These are phyloP conservation scores for Brachylomia viminalis DNA, from an alignment of 2,888 invertebrate genomes.

Conservation along the genomic window DNA sequence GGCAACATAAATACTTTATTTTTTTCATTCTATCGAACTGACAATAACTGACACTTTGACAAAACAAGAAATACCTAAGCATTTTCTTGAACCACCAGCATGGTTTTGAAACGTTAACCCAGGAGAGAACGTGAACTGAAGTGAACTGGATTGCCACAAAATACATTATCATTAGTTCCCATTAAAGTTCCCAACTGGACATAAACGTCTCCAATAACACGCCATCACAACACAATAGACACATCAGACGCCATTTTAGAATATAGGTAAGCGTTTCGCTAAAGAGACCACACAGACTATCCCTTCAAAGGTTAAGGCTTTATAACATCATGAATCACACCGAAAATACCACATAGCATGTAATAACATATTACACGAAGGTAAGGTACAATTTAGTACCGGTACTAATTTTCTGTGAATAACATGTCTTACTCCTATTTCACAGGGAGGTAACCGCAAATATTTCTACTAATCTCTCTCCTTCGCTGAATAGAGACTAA, in stretches of 20 bases:
- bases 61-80: too few relatives aligned
- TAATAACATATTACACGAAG: constrained; percentile 44
- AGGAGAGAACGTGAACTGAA: neutral
- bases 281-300: neutral
- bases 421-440: constrained; percentile 41
- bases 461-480: constrained; percentile 45
- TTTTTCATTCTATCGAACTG: neutral
- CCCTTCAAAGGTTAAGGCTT: constrained; percentile 18
- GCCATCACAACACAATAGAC: neutral
- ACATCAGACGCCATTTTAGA: neutral
- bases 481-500: constrained; percentile 1
- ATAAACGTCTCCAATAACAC: constrained; percentile 6
- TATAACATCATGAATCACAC: constrained; percentile 45
- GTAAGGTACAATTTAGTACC: constrained; percentile 49
- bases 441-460: constrained; percentile 35
- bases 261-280: neutral
- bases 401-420: constrained; percentile 49
- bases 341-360: constrained; percentile 21
- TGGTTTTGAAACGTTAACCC: neutral
- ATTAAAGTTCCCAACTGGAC: neutral
- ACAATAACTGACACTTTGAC: neutral
- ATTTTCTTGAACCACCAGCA: neutral
- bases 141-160: neutral
- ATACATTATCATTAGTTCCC: neutral
- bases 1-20: neutral